Base-by-base conservation (phyloP, 2,113 vertebrate genomes). In the Chauna torquata region DNA sequence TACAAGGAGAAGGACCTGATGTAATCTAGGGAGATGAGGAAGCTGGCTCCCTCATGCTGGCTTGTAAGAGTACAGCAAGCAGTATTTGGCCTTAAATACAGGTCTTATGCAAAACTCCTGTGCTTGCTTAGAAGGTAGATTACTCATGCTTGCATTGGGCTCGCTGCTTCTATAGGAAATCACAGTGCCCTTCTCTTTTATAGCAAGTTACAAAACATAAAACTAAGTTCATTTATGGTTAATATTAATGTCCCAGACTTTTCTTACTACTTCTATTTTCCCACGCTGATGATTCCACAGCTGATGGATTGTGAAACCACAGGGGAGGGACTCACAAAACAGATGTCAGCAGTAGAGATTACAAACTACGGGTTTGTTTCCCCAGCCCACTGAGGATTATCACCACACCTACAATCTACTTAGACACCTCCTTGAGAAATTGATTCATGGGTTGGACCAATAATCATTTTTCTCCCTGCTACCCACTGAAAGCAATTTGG, bases 191-290 rank as follows among this genome's bases (percentile, higher is more conserved):
- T 93, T 92, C 75, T 69, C 84, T 66, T 79, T 88, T 28, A 80
- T 16, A 82, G 50, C 55, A 86, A 45, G n/a, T 34, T 40, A 58
- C 36, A 78, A 80, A 89, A 76, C 94, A 71, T 54, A 87, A 84
- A 88, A 18, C 6, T 54, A 82, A 34, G 66, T 93, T 93, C 80
- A 57, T 75, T 75, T 66, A 93, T 36, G 42, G 47, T 95, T 91
- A 90, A 83, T 62, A 70, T 16, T 74, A 86, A 90, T 47, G 49
- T 82, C 30, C 68, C 76, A 91, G 84, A 88, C 89, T 91, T 80
- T 93, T 95, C 83, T 94, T 77, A 59, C 5, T 2, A 94, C 72
- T 96, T 96, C 87, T 96, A 47, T 84, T 93, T 97, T 96, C 82
- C 88, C 82, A 80, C 24, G 11, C 69, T 83, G 93, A 87, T 18